Evolutionary conservation across 2,113 vertebrate species (phyloP), one percentile per base, ranked within the genome.

Genomic region (Psammodynastes pulverulentus): DNA sequence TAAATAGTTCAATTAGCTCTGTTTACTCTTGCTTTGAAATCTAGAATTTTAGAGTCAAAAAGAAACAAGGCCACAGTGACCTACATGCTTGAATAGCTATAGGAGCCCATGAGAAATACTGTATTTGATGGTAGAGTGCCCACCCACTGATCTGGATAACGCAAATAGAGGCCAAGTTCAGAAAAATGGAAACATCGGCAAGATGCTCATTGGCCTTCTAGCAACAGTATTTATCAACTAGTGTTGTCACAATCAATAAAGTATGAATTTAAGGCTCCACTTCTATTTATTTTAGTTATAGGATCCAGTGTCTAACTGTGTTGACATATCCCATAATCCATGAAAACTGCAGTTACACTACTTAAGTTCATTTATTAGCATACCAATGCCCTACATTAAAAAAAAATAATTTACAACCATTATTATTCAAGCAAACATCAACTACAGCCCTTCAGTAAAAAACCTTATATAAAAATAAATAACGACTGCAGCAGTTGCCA

Each of bases 201-300:
- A 54, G 49, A 23, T 89, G 52, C 29, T 89, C 29, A 34, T 29
- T 39, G 24, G 43, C n/a, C 87, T 12, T 46, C 23, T 24, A 26
- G 4, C 23, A 85, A 58, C 67, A 62, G n/a, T 54, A 62, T 39
- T 52, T 54, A 51, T 85, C 21, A 56, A 21, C 23, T 84, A 49
- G 19, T 52, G 21, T 19, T n/a, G 53, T 89, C 88, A 85, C 49
- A 92, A 54, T 86, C n/a, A 89, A 54, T 52, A 86, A 89, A 86
- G n/a, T 29, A 92, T 43, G 39, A 54, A 51, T 97, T 95, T 92
- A n/a, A 97, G 97, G 96, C 97, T 97, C 96, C 97, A 98, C 97
- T 98, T 97, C 96, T 97, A 97, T 97, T 97, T 97, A 98, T 96
- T 97, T 94, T 91, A 91, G 95, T 96, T 97, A 96, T 96, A 97